Evolutionary conservation across 2,888 invertebrate genomes (phyloP), one percentile per base, ranked within the genome.

Genomic region (Polia nebulosa): DNA sequence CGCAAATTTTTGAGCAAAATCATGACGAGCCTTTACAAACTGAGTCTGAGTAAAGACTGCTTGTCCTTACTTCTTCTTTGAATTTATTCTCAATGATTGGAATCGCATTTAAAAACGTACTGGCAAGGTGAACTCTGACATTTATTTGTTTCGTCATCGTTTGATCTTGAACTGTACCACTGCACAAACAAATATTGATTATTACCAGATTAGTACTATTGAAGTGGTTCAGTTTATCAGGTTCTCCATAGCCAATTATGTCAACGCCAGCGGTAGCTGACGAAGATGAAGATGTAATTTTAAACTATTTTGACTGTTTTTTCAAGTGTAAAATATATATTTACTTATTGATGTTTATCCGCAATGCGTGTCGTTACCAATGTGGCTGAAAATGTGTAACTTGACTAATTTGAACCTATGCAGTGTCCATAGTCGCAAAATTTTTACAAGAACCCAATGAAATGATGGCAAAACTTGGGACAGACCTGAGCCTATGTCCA

Each of bases 231-330:
- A n/a, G 15, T 27, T 41, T 20, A 13, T 13, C 8, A 32, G 25
- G 34, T 11, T n/a, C 41, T 8, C 4, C 9, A 1, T 58, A 36
- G 61, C 11, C 39, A 49, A 52, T 72, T 34, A 75, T 75, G 75
- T 56, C 78, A 87, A 87, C 89, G 5, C 85, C 86, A 58, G 89
- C 61, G 20, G 25, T 32, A 20, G 32, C 32, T 3, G 69, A 86
- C 15, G 67, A 71, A 2, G 70, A 70, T n/a, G 74, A 71, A 0
- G 75, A 71, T 3, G 75, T 71, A 71, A 74, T 41, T 36, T 2
- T 11, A 49, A 49, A 34, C 15, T 49, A 15, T 9, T 2, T 34
- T 32, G 11, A 9, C 20, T 20, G 20, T 20, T 20, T 20, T 52
- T 51, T 59, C n/a, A n/a, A 17, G 36, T 67, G 34, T 25, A n/a